phyloP scores from a whole-genome alignment of 2,113 vertebrate genomes.

The Datnioides undecimradiatus region DNA sequence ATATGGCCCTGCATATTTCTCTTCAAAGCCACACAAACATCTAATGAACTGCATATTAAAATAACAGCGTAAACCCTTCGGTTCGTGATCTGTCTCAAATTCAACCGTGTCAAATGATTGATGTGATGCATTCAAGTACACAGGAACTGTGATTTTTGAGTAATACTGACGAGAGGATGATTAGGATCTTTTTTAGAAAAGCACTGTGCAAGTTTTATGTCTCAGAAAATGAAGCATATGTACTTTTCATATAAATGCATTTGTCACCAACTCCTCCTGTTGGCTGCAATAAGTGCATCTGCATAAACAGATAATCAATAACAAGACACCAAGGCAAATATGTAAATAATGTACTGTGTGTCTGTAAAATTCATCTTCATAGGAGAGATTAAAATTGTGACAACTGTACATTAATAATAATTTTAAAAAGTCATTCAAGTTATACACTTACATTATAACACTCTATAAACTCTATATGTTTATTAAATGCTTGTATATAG shows the following conservation, averaged over 20 bases:
- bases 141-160: constrained; percentile 13
- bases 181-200: constrained; percentile 16
- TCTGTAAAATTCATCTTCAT: too few relatives aligned
- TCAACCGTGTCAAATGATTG: constrained; percentile 5
- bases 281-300: not conserved
- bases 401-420: not conserved
- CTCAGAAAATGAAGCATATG: not conserved
- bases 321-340: too few relatives aligned
- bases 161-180: constrained; percentile 7
- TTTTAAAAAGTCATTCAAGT: not conserved
- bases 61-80: not conserved
- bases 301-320: not conserved
- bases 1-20: constrained; percentile 78
- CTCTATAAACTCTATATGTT: too few relatives aligned
- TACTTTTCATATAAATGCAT: not conserved
- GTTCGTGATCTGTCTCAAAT: constrained; percentile 4
- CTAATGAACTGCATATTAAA: constrained; percentile 47
- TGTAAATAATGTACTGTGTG: too few relatives aligned
- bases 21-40: constrained; percentile 89
- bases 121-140: constrained; percentile 18
- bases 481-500: not conserved
- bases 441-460: not conserved
- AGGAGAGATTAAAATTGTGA: not conserved
- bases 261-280: not conserved
- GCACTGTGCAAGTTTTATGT: not conserved